Evolutionary conservation across 2,888 invertebrate species (phyloP).

Genomic region (Eupithecia subumbrata): DNA sequence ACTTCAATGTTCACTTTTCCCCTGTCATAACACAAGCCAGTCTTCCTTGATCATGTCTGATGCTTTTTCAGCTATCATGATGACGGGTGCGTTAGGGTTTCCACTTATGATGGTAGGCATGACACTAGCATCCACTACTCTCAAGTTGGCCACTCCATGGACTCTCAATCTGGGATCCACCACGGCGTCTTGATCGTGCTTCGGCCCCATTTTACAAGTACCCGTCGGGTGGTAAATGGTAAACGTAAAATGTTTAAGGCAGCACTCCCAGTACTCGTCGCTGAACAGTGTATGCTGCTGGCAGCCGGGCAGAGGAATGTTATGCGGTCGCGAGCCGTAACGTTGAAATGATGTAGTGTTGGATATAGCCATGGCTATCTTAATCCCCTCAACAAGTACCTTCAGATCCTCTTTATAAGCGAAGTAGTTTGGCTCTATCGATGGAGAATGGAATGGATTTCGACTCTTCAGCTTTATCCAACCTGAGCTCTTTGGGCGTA

Average conservation of each 20-base stretch:
- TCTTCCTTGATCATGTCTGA: constrained; percentile 95
- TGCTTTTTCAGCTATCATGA: constrained; percentile 96
- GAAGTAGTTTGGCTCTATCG: constrained; percentile 96
- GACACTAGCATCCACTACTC: constrained; percentile 93
- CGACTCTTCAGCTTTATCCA: constrained; percentile 91
- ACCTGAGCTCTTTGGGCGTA: constrained; percentile 95
- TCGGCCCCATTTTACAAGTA: constrained; percentile 94
- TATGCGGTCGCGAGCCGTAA: constrained; percentile 91
- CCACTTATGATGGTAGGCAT: constrained; percentile 96
- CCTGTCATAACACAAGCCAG: constrained; percentile 86
- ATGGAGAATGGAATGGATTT: constrained; percentile 92
- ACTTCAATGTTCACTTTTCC: constrained; percentile 49
- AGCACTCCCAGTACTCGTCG: constrained; percentile 95
- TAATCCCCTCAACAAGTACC: constrained; percentile 92
- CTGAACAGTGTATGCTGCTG: constrained; percentile 87
- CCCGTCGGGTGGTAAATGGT: constrained; percentile 94
- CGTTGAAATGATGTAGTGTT: constrained; percentile 91
- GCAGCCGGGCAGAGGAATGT: constrained; percentile 93
- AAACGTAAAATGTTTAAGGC: constrained; percentile 90
- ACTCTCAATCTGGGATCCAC: constrained; percentile 91
- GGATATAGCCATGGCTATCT: constrained; percentile 91
- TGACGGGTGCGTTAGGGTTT: constrained; percentile 94
- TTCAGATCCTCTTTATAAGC: constrained; percentile 92
- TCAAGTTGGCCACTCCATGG: constrained; percentile 89
- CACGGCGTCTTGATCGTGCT: constrained; percentile 89